Conservation (phyloP, 2,888 invertebrate species). For the Mythimna impura region DNA sequence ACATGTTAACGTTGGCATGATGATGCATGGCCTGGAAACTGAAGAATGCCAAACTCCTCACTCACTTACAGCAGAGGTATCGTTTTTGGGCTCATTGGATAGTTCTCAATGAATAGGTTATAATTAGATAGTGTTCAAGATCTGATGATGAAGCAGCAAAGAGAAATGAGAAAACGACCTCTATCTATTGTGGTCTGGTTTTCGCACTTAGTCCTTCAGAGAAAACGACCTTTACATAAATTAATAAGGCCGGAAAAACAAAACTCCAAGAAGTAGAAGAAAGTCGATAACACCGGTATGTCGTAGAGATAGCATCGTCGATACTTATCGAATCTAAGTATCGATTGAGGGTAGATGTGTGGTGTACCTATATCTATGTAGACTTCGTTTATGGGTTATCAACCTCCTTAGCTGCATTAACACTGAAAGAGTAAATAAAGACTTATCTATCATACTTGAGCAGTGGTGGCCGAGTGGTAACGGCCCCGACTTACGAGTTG, state of each 20-base stretch:
- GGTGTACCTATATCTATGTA: neutral
- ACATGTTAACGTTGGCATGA: no score
- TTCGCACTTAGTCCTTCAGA: no score
- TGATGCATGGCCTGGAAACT: no score
- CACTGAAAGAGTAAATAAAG: conserved; percentile 6
- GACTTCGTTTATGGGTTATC: conserved; percentile 40
- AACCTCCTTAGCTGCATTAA: conserved; percentile 27
- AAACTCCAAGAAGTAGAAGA: conserved; percentile 23
- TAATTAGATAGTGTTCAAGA: no score
- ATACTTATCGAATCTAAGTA: conserved; percentile 46
- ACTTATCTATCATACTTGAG: neutral
- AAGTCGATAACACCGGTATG: conserved; percentile 13
- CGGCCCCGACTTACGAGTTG: no score
- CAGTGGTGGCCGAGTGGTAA: no score
- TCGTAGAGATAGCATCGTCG: conserved; percentile 31
- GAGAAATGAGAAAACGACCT: neutral
- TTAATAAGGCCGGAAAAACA: neutral
- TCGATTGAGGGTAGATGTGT: conserved; percentile 47
- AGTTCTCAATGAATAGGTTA: no score
- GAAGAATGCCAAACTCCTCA: no score
- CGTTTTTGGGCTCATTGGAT: no score
- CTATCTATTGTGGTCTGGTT: no score
- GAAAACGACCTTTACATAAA: neutral
- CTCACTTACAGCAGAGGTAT: no score
- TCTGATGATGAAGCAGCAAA: no score